phyloP scores from a whole-genome alignment of 2,113 vertebrate genomes.

The Patagioenas fasciata region DNA sequence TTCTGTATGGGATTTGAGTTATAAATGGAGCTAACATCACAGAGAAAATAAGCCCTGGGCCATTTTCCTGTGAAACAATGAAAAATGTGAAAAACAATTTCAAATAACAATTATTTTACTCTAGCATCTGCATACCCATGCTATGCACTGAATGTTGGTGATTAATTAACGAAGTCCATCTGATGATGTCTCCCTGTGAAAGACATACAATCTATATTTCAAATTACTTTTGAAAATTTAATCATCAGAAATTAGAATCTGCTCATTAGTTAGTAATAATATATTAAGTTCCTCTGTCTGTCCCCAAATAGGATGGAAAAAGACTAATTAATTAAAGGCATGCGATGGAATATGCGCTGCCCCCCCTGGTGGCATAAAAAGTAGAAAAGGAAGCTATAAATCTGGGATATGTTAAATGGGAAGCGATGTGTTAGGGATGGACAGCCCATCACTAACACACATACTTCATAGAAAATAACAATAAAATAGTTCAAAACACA shows the following conservation, averaged over 20 bases:
- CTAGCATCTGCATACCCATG: neutral
- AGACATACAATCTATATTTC: neutral
- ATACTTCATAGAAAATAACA: neutral
- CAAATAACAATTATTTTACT: neutral
- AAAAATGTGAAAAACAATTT: neutral
- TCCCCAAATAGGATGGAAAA: constrained; percentile 9
- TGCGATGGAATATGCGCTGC: neutral
- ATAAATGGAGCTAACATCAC: neutral
- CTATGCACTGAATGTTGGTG: neutral
- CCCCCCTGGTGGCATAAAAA: neutral
- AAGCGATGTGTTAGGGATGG: neutral
- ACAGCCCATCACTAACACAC: neutral
- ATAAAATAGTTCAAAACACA: neutral
- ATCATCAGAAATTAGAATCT: constrained; percentile 51
- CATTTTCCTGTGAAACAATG: neutral
- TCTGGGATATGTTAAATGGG: neutral
- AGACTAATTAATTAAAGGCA: constrained; percentile 48
- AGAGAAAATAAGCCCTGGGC: neutral
- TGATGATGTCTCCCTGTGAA: constrained; percentile 32
- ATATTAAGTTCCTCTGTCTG: constrained; percentile 43
- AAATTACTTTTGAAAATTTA: constrained; percentile 64
- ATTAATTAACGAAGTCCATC: constrained; percentile 60
- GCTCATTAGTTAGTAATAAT: constrained; percentile 67
- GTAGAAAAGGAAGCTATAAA: neutral
- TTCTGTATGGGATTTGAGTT: neutral